A percentile compares a stretch with the other conserved stretches of the same genome.
Evolutionary conservation across 2,113 vertebrate genomes (phyloP).

Genomic region (Cavia aperea): DNA sequence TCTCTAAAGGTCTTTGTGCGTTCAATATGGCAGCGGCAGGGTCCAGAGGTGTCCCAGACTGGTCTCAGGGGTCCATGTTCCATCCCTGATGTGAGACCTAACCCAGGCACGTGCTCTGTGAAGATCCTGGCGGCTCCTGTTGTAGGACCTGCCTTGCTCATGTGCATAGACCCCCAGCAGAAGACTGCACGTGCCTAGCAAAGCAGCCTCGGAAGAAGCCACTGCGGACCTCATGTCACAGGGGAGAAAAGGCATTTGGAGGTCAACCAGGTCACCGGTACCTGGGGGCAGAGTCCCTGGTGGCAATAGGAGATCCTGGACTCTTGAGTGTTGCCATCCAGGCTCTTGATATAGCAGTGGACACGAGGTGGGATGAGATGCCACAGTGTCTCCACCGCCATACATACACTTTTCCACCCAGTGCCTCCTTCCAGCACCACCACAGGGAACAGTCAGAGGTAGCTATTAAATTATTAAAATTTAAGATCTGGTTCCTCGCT

Average conservation of each 20-base stretch:
- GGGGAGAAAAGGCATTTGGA: background rate
- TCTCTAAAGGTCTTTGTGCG: background rate
- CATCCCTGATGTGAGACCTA: background rate
- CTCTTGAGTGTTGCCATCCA: too few species aligned
- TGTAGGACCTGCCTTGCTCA: background rate
- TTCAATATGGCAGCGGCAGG: background rate
- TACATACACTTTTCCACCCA: background rate
- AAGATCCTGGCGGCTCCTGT: background rate
- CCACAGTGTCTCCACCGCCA: background rate
- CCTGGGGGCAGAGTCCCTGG: background rate
- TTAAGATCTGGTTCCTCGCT: background rate
- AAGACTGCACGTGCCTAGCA: background rate
- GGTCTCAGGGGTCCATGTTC: background rate
- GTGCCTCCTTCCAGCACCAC: background rate
- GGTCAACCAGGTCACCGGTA: background rate
- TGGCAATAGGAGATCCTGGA: background rate
- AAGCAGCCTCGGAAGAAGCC: background rate
- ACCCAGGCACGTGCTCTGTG: background rate
- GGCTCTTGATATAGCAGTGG: background rate
- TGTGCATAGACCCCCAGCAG: rapidly evolving
- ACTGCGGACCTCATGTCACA: background rate
- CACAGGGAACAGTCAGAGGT: background rate
- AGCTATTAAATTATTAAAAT: background rate
- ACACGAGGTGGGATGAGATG: background rate
- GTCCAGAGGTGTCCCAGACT: background rate